Base-by-base conservation (phyloP, 2,113 vertebrate species). In the Zootoca vivipara region DNA sequence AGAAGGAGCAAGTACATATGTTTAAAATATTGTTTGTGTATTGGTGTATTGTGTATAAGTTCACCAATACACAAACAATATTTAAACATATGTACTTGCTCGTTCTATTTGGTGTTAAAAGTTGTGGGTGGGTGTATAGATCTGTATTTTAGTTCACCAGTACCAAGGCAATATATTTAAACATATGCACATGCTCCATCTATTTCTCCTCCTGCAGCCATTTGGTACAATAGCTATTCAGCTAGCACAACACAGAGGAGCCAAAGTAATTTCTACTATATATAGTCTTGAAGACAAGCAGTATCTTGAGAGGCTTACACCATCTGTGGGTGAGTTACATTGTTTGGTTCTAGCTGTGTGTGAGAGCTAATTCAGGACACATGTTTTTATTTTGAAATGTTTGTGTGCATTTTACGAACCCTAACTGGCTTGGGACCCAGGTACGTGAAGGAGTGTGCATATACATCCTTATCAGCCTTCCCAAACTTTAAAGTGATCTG, bases 181-280 rank as follows among this genome's bases (percentile, higher is more conserved):
- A 79, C 46, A 22, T n/a, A 58, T 58, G 7, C 69, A 83, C 15
- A 5, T 65, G 28, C 24, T 78, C 3, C 8, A 30, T 85, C 15
- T 46, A 1, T 88, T 74, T 88, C 83, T 75, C 22, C 26, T 64
- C 46, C 26, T 86, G 73, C 95, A 99, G 99, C 95, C 98, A 0
- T 97, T 98, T 0, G 98, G 99, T 38, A 97, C 97, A n/a, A 97
- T 99, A 92, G 97, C 98, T 4, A 96, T 99, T 94, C 99, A 99
- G 95, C 75, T 99, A 92, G 98, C 99, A 46, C 98, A 97, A 38
- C 98, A 99, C 30, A 97, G 98, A 87, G 98, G 98, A 72, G 98
- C 98, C 74, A 98, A 97, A 93, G 98, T 99, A 65, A 96, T 99
- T 88, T 96, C 98, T 16, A 98, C 98, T 10, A 98, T 97, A 0